Base-by-base conservation (phyloP, 2,888 invertebrate genomes). In the Drosophila austrosaltans region DNA sequence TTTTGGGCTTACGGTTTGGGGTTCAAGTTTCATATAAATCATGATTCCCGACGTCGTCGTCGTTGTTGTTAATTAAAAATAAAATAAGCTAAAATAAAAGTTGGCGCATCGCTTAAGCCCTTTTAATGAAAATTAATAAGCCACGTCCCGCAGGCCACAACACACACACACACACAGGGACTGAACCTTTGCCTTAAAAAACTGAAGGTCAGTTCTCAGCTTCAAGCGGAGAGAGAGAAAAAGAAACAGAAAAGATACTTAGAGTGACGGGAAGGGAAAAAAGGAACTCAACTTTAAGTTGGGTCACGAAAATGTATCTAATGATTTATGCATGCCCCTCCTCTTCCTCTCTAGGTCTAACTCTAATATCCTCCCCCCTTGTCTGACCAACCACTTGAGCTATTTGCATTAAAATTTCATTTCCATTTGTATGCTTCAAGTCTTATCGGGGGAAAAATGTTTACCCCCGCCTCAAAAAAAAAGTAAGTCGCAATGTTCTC, bases 41-140 rank as follows among this genome's bases (percentile, higher is more conserved):
- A 63, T 66, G 20, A 32, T 32, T 54, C 10, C 16, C 62, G 58
- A 28, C 53, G 66, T 54, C 60, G 22, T 48, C 48, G 58, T 16
- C 16, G 32, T 67, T 64, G 62, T 28, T 53, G 61, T 61, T 53
- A 62, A 53, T 62, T 53, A 83, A 86, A 83, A 83, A 79, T 79
- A 83, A 82, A 77, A 79, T 76, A 81, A 75, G 83, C 86, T 48
- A 48, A 48, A 79, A 86, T 83, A 61, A 66, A 72, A 69, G 76
- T 83, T 75, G 84, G 79, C 75, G 73, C 87, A 81, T 79, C 81
- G 83, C 69, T 83, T 83, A 83, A 82, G 81, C 84, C 74, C 74
- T 74, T 86, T 86, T 81, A 83, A 83, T 86, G 87, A 86, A 83
- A 83, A 83, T 83, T 87, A 83, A 83, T 83, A 84, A 80, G 79